Percentiles rank a stretch among this genome's conserved stretches.
phyloP scores from a whole-genome alignment of 2,113 vertebrate species.

The Mellivora capensis region DNA sequence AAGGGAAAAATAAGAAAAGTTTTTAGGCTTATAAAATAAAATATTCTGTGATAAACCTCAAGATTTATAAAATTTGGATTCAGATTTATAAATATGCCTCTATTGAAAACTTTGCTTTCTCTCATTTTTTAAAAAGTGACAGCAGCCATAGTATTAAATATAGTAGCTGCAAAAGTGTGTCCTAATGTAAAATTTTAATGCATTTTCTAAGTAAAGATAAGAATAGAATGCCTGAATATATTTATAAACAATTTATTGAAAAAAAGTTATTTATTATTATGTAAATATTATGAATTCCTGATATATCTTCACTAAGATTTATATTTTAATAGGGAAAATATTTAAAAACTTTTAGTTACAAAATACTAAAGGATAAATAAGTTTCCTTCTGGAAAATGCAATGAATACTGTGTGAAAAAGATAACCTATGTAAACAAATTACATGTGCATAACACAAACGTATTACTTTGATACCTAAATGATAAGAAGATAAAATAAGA shows the following conservation, averaged over 20 bases:
- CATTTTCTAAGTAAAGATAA: not conserved
- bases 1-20: not conserved
- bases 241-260: not conserved
- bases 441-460: not conserved
- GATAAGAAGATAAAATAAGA: not conserved
- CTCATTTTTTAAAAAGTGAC: not conserved
- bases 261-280: not conserved
- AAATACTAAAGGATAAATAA: not conserved
- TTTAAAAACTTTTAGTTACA: not conserved
- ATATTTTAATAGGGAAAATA: constrained; percentile 1
- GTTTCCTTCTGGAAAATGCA: not conserved
- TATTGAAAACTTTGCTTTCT: not conserved
- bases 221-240: not conserved
- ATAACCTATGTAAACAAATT: not conserved
- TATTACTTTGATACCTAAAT: not conserved
- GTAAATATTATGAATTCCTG: not conserved
- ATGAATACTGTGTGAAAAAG: not conserved
- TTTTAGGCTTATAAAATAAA: constrained; percentile 1
- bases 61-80: not conserved
- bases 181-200: not conserved
- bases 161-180: not conserved
- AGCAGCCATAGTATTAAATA: constrained; percentile 23
- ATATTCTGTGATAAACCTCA: not conserved
- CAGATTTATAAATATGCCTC: not conserved
- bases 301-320: not conserved